These are phyloP conservation scores for Sphyrna mokarran DNA, from an alignment of 2,113 vertebrate species.

Conservation along the genomic window DNA sequence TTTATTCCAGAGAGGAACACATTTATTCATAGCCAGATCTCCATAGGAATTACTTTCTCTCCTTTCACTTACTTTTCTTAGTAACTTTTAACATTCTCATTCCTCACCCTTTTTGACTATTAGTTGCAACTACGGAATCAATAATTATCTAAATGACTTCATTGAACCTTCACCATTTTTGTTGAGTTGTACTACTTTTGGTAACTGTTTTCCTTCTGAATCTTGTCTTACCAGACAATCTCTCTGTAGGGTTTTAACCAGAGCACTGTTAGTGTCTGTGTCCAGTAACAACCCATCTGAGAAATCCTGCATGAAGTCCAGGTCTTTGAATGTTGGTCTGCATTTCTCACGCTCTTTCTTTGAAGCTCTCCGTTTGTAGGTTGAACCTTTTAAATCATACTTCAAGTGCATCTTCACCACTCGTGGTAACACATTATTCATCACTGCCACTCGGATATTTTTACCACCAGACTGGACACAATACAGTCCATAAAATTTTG, in stretches of 20 bases:
- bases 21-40: neutral
- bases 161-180: neutral
- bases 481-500: constrained; percentile 96
- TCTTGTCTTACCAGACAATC: constrained; percentile 82
- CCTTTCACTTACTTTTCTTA: neutral
- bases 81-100: neutral
- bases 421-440: constrained; percentile 94
- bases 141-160: neutral
- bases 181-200: neutral
- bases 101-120: neutral
- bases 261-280: constrained; percentile 78
- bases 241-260: constrained; percentile 89
- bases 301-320: constrained; percentile 93
- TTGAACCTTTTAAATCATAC: constrained; percentile 93
- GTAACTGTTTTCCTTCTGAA: neutral
- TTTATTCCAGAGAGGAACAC: neutral
- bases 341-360: constrained; percentile 92
- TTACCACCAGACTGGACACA: constrained; percentile 94
- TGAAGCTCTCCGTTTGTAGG: constrained; percentile 89
- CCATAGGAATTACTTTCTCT: neutral
- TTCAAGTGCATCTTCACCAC: constrained; percentile 96
- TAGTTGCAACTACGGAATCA: neutral
- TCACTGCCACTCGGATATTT: constrained; percentile 94
- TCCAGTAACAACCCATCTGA: constrained; percentile 86
- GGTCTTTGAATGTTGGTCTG: constrained; percentile 87